Base-by-base conservation (phyloP, 2,797 vertebrate species). In the Peromyscus nudipes region DNA sequence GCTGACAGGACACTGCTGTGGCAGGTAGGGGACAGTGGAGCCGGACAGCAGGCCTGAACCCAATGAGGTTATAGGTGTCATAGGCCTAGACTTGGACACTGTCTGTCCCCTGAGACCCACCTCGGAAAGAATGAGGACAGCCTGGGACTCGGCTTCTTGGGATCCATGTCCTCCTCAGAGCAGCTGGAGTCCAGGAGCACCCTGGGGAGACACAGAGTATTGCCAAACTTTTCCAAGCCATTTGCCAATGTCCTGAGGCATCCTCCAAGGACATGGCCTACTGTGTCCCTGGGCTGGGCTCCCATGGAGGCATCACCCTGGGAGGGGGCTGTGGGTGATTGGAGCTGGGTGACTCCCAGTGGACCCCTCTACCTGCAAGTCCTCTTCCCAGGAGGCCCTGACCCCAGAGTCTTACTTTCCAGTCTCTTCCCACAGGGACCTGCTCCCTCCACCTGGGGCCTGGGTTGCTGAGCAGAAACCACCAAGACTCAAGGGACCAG, bases 201-300 rank as follows among this genome's bases (percentile, higher is more conserved):
- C 81, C 86, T 16, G 29, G 25, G 46, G 79, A 75, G 4, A 40
- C 23, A 89, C 7, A 9, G 62, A 77, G 12, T 29, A 37, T 12
- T 55, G 83, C 57, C 49, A 92, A 95, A 96, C 95, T 98, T 93
- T 98, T 97, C 92, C 89, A 91, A 84, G 87, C 0, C 12, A 76
- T 49, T 97, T 98, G 93, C 95, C 96, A 62, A 67, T 46, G 91
- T 86, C 93, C 91, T 40, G 57, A 81, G 29, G 49, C 10, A 14
- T 89, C 96, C 98, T 82, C 95, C 11, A 97, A 98, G 93, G 98
- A 97, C 75, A 5, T 82, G 97, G 97, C 97, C 98, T 97, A 95
- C 92, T 94, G 86, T 92, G 52, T 91, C 90, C 84, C 88, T 7
- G 29, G 71, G 73, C 43, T 37, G 64, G 27, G 23, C 83, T 93